Evolutionary conservation across 1,140 invertebrate species (phyloP).

Genomic region (Lordiphosa stackelbergi): DNA sequence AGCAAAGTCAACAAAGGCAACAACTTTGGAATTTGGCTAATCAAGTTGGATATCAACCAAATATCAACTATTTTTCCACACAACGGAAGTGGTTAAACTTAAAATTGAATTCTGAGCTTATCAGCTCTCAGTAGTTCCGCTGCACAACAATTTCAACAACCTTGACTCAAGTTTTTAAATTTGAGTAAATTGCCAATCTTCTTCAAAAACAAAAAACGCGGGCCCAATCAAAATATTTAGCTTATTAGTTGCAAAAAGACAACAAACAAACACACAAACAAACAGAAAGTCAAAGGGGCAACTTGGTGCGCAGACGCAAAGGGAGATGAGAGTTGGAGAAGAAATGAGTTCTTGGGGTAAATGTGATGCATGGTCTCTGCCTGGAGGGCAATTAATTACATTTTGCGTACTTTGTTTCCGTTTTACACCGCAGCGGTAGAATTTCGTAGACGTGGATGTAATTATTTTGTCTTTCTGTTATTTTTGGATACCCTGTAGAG

Average conservation of each 20-base stretch:
- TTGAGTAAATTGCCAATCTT: conserved; percentile 63
- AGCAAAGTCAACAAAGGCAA: neutral
- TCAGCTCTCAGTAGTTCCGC: conserved; percentile 17
- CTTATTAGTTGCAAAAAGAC: conserved; percentile 64
- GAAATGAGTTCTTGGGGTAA: neutral
- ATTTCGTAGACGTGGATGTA: conserved; percentile 44
- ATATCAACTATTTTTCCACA: conserved; percentile 21
- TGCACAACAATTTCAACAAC: conserved; percentile 16
- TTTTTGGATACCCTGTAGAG: neutral
- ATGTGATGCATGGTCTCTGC: conserved; percentile 12
- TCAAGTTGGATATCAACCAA: conserved; percentile 32
- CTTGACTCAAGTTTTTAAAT: conserved; percentile 55
- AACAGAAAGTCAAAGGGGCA: conserved; percentile 3
- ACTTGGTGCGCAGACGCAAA: conserved; percentile 1
- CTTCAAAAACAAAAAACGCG: conserved; percentile 35
- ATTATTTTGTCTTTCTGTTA: conserved; percentile 35
- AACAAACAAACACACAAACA: conserved; percentile 45
- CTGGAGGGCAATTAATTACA: conserved; percentile 63
- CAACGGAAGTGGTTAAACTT: conserved; percentile 24
- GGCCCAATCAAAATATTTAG: conserved; percentile 68
- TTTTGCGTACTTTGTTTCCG: conserved; percentile 73
- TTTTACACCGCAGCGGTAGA: conserved; percentile 51
- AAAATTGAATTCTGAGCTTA: conserved; percentile 20
- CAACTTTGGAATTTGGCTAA: conserved; percentile 57
- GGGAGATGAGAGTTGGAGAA: conserved; percentile 3